Conservation (phyloP, 2,113 vertebrate genomes). For the Cyanoliseus patagonus region DNA sequence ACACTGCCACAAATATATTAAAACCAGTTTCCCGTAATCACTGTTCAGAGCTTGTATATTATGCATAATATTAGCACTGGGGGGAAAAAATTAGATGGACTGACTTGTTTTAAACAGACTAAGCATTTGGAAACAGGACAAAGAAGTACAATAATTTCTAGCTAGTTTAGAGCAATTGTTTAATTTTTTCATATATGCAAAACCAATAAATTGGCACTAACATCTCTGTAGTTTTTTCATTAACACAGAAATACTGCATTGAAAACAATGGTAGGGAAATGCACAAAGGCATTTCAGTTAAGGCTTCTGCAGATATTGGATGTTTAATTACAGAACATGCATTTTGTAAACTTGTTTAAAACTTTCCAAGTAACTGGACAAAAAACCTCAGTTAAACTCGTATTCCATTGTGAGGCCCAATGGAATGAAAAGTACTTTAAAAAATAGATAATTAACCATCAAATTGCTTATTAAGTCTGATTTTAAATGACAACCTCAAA, state of each 20-base stretch:
- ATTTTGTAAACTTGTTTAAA: background rate
- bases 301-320: constrained; percentile 34
- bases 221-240: background rate
- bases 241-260: background rate
- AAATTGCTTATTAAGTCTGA: background rate
- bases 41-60: background rate
- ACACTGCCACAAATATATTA: background rate
- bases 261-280: constrained; percentile 3
- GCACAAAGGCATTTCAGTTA: constrained; percentile 32
- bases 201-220: constrained; percentile 36
- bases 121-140: background rate
- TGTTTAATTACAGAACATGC: background rate
- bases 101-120: background rate
- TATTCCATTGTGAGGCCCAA: background rate
- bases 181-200: background rate
- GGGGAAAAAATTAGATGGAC: background rate
- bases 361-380: background rate
- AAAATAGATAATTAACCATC: background rate
- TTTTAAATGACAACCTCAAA: constrained; percentile 3
- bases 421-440: background rate
- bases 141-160: background rate
- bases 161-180: background rate
- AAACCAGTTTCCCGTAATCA: background rate
- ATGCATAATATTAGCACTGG: background rate
- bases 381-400: background rate